These are phyloP conservation scores for Brienomyrus brachyistius DNA, from an alignment of 2,113 vertebrate genomes.

Conservation along the genomic window DNA sequence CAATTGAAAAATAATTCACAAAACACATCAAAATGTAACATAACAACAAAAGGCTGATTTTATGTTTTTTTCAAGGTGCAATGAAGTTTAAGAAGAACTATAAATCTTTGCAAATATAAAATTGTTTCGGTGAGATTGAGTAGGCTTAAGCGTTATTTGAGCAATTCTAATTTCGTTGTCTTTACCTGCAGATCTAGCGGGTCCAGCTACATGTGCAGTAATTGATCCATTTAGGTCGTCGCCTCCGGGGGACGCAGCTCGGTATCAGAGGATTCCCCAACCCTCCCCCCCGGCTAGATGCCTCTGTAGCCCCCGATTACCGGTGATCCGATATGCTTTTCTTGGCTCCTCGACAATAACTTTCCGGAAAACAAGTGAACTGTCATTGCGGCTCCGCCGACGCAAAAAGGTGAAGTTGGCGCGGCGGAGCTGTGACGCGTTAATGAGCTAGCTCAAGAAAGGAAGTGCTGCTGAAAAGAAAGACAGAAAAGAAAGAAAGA, in stretches of 20 bases:
- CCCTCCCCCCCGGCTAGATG: background rate
- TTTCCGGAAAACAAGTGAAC: background rate
- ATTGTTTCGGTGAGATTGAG: background rate
- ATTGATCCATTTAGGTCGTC: background rate
- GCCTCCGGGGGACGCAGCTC: background rate
- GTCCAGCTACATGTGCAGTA: background rate
- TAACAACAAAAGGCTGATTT: background rate
- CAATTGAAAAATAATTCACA: background rate
- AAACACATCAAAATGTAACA: background rate
- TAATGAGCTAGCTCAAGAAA: conserved; percentile 26
- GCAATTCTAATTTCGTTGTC: background rate
- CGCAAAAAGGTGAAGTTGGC: conserved; percentile 32
- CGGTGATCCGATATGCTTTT: background rate
- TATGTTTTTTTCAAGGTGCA: background rate
- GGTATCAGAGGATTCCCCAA: background rate
- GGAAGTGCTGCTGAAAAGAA: conserved; percentile 15
- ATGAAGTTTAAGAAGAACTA: background rate
- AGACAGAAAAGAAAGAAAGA: background rate
- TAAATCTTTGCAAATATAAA: background rate
- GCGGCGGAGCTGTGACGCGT: conserved; percentile 29
- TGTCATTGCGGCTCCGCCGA: conserved; percentile 26
- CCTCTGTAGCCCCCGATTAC: background rate
- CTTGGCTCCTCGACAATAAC: background rate
- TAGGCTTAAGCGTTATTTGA: background rate
- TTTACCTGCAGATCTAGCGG: background rate